Base-by-base conservation (phyloP, 2,888 invertebrate species). In the Temnothorax ravouxi region DNA sequence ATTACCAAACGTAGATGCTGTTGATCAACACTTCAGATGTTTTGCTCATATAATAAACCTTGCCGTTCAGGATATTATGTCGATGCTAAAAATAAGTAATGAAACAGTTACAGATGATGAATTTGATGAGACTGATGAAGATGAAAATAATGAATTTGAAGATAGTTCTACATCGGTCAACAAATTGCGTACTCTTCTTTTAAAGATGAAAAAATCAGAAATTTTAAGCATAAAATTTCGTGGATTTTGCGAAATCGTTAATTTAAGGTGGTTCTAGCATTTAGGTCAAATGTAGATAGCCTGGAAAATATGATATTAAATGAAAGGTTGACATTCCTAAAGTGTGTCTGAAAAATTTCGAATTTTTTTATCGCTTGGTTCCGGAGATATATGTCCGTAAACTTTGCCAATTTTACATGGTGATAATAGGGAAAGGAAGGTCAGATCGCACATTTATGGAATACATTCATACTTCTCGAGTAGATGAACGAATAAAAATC, bases 11-110 rank as follows among this genome's bases (percentile, higher is more conserved):
- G 8, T 61, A 29, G 61, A 34, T 61, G 61, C 29, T 61, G 29
- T 89, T 83, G 85, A 89, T 86, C 83, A 87, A 44, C 91, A 93
- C 88, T 93, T 92, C 79, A 84, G 90, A n/a, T 41, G 64, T 13
- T 41, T 64, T 41, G 64, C 64, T 64, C 64, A 64, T 64, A 41
- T 64, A 64, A 54, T 91, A 62, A 92, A 93, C 75, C 77, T 91
- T 25, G 91, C 77, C 11, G 91, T 92, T 21, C 88, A 92, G 83
- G 91, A 90, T 77, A 72, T 83, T 47, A 29, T 59, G 15, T 56
- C 56, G 3, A 25, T 56, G 56, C 6, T 56, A 56, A 56, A 59
- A 59, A 59, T 59, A 56, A 56, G 25, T 29, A 29, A 59, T 59
- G 15, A 59, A 29, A 3, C 25, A 15, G 59, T 59, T 29, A 25